These are phyloP conservation scores for Calliopum simillimum DNA, from an alignment of 2,888 invertebrate genomes.

Conservation along the genomic window DNA sequence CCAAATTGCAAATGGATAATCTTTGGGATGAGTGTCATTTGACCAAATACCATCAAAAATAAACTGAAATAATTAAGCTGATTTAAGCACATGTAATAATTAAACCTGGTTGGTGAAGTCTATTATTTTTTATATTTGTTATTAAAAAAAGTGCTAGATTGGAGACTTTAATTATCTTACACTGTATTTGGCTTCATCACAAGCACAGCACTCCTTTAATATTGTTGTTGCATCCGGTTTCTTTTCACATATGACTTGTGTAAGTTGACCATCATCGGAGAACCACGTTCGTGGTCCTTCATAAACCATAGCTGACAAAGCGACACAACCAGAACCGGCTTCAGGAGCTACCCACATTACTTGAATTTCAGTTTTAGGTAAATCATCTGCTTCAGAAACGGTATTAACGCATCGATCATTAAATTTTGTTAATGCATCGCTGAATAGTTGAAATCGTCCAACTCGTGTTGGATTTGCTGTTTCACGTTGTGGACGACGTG, in stretches of 20 bases:
- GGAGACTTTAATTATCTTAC: too few relatives aligned
- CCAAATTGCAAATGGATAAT: conserved; percentile 92
- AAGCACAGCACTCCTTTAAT: conserved; percentile 86
- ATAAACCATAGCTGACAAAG: conserved; percentile 89
- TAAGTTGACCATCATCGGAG: conserved; percentile 87
- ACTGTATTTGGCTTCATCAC: conserved; percentile 96
- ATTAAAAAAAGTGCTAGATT: too few relatives aligned
- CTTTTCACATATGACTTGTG: conserved; percentile 83
- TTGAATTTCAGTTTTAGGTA: conserved; percentile 85
- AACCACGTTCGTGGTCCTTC: conserved; percentile 87
- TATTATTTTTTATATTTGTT: too few relatives aligned
- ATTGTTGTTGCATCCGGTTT: conserved; percentile 70
- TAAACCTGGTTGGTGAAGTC: neutral
- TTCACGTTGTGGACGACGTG: conserved; percentile 58
- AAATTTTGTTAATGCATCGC: conserved; percentile 72
- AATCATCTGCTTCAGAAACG: conserved; percentile 81
- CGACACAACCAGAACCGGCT: conserved; percentile 86
- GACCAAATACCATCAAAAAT: conserved; percentile 97
- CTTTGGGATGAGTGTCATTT: conserved; percentile 92
- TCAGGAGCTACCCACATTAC: conserved; percentile 94
- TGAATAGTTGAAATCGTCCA: conserved; percentile 79
- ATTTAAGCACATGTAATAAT: neutral
- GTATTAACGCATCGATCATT: conserved; percentile 88
- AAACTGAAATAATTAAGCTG: conserved; percentile 69
- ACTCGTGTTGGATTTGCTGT: conserved; percentile 71